These are phyloP conservation scores for Sepioteuthis lessoniana DNA, from an alignment of 2,888 invertebrate species.

Conservation along the genomic window DNA sequence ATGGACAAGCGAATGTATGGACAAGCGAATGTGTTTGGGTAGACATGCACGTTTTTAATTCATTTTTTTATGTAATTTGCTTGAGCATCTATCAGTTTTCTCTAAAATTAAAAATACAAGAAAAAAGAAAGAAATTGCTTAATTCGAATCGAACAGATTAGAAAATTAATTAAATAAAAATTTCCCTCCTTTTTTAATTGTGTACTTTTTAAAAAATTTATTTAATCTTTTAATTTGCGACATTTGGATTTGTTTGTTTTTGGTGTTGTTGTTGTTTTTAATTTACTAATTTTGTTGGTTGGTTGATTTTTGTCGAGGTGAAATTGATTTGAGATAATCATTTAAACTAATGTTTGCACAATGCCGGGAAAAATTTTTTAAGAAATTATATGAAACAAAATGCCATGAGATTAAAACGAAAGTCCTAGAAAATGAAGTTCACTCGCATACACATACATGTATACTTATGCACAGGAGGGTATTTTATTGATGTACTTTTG, in stretches of 20 bases:
- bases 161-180: not conserved
- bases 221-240: not conserved
- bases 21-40: no score
- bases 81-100: not conserved
- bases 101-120: not conserved
- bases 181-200: not conserved
- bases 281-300: not conserved
- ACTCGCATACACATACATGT: no score
- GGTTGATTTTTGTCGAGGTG: not conserved
- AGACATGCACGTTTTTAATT: not conserved
- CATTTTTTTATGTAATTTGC: not conserved
- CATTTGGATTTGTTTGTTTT: not conserved
- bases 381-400: not conserved
- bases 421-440: not conserved
- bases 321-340: not conserved
- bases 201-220: not conserved
- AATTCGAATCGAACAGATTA: not conserved
- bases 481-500: no score
- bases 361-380: not conserved
- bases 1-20: no score
- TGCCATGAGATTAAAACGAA: not conserved
- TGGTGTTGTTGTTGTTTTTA: not conserved
- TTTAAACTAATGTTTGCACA: slow-evolving; percentile 33
- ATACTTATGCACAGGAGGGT: no score
- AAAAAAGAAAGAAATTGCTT: not conserved